Evolutionary conservation across 1,140 invertebrate genomes (phyloP), one percentile per base, ranked within the genome.

Genomic region (Helicorthomorpha holstii): DNA sequence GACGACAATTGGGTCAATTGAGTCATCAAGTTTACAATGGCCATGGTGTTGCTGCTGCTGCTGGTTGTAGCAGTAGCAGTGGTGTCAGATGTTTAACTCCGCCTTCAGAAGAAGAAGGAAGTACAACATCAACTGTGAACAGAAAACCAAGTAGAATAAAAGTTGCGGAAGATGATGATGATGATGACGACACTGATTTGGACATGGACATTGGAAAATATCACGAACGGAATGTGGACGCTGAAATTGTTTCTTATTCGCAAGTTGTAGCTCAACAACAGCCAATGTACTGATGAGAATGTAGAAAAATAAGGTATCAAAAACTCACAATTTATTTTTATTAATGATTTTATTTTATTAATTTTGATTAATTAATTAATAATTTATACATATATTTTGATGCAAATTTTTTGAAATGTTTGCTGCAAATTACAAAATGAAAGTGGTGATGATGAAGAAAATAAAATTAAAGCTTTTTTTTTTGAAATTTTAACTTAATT

Each of bases 241-340:
- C 4, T 19, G n/a, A n/a, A n/a, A n/a, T n/a, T n/a, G 44, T 46
- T 10, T 46, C 44, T 7, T 46, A 46, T 50, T 42, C 48, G 24
- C 29, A 53, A 27, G 19, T 51, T 48, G 25, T 56, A 50, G 48
- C 51, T 56, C 12, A 51, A 51, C 24, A 51, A 56, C 42, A 45
- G 47, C 14, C 54, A 56, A 56, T 51, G 54, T 56, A 44, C 42
- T 34, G 27, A 50, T n/a, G n/a, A n/a, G n/a, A n/a, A n/a, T n/a
- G n/a, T n/a, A n/a, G n/a, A n/a, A n/a, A n/a, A n/a, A n/a, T n/a
- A n/a, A n/a, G n/a, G n/a, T n/a, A n/a, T n/a, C n/a, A n/a, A n/a
- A n/a, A n/a, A n/a, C n/a, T n/a, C n/a, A n/a, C n/a, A n/a, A n/a
- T n/a, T n/a, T n/a, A n/a, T n/a, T n/a, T n/a, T n/a, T n/a, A n/a